Evolutionary conservation across 2,113 vertebrate genomes (phyloP).

Genomic region (Apus apus): DNA sequence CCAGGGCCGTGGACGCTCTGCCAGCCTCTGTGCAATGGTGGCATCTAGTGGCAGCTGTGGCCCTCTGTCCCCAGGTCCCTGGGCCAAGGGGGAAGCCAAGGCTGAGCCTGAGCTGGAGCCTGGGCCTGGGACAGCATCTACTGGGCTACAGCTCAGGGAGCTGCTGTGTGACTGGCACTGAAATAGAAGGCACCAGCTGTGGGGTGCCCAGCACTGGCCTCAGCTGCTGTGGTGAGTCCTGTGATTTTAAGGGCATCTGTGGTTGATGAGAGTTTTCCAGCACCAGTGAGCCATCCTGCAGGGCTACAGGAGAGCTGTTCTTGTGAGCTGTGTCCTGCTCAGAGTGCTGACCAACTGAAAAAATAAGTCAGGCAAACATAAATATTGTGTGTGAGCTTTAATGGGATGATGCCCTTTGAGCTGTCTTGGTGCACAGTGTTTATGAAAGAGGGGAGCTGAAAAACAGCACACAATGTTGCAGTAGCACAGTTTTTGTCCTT

Average conservation of each 20-base stretch:
- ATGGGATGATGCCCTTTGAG: neutral
- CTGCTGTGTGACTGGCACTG: neutral
- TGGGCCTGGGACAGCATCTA: neutral
- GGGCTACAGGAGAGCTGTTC: neutral
- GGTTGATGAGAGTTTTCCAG: neutral
- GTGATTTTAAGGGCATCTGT: neutral
- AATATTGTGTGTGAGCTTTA: rapidly evolving
- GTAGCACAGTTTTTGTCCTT: neutral
- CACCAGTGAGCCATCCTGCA: neutral
- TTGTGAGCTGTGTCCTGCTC: neutral
- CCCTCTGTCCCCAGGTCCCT: neutral
- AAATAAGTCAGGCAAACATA: neutral
- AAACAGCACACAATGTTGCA: neutral
- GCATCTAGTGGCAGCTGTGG: neutral
- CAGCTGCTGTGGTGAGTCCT: rapidly evolving
- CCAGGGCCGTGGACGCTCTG: neutral
- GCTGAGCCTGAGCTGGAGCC: neutral
- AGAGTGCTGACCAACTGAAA: neutral
- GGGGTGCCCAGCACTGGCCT: too few relatives aligned
- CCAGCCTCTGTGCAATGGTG: neutral
- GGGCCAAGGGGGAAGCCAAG: neutral
- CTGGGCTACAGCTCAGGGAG: neutral
- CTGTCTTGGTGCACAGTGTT: neutral
- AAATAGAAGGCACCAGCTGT: neutral
- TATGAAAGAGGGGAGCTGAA: neutral